Percentiles rank a stretch among this genome's conserved stretches.
Conservation (phyloP, 2,888 invertebrate genomes). For the Steinernema hermaphroditum region DNA sequence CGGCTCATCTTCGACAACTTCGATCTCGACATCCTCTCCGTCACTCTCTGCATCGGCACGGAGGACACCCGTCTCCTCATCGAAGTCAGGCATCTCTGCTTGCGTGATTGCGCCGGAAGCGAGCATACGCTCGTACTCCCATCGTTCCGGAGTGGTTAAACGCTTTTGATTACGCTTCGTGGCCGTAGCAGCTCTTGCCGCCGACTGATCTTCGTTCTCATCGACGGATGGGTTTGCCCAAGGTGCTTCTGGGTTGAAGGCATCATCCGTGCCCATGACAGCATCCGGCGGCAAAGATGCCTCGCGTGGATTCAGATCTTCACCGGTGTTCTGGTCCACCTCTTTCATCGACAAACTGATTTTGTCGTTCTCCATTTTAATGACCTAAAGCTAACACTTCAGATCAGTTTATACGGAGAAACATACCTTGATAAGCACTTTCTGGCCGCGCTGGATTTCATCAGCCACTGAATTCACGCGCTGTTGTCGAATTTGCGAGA, state of each 20-base stretch:
- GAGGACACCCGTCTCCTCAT: slow-evolving; percentile 88
- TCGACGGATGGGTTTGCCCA: slow-evolving; percentile 53
- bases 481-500: slow-evolving; percentile 74
- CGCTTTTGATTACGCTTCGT: slow-evolving; percentile 70
- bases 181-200: slow-evolving; percentile 16
- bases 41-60: slow-evolving; percentile 67
- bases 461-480: slow-evolving; percentile 91
- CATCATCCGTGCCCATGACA: slow-evolving; percentile 44
- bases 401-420: background rate
- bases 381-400: slow-evolving; percentile 73
- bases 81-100: slow-evolving; percentile 93
- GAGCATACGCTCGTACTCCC: slow-evolving; percentile 96
- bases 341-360: slow-evolving; percentile 75
- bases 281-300: slow-evolving; percentile 50
- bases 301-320: slow-evolving; percentile 82
- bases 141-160: slow-evolving; percentile 89
- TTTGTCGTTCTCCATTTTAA: slow-evolving; percentile 89
- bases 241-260: slow-evolving; percentile 53
- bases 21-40: slow-evolving; percentile 98
- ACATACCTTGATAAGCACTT: slow-evolving; percentile 76
- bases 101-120: slow-evolving; percentile 77
- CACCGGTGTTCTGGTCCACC: slow-evolving; percentile 90
- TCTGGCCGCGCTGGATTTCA: slow-evolving; percentile 85
- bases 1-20: slow-evolving; percentile 96
- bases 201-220: slow-evolving; percentile 18